phyloP scores from a whole-genome alignment of 2,888 invertebrate species.

The Leptinotarsa peninsularis region DNA sequence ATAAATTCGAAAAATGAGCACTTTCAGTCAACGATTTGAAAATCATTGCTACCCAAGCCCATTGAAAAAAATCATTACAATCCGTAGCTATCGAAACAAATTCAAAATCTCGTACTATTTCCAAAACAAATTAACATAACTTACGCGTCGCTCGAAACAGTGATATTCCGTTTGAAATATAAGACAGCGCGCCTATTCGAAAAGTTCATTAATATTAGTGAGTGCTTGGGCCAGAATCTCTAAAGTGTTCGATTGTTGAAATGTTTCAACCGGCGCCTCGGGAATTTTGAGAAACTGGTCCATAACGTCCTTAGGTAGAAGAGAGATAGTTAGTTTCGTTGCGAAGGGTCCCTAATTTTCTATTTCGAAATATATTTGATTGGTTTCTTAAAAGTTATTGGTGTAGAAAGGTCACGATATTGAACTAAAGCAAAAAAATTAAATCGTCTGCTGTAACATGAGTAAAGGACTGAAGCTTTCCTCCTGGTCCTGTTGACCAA shows the following conservation, averaged over 20 bases:
- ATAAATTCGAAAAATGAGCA: conserved; percentile 15
- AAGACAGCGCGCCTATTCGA: conserved; percentile 31
- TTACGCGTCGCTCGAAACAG: conserved; percentile 39
- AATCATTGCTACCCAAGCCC: conserved; percentile 20
- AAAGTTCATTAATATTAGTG: conserved; percentile 22
- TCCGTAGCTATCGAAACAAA: conserved; percentile 20
- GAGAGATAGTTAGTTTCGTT: too few species aligned
- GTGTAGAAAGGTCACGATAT: too few species aligned
- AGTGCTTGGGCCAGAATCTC: conserved; percentile 13
- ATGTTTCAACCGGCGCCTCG: conserved; percentile 1
- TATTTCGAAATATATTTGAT: too few species aligned
- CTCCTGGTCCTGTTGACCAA: too few species aligned
- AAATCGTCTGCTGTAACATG: too few species aligned
- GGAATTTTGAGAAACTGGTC: conserved; percentile 11
- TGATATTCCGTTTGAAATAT: conserved; percentile 38
- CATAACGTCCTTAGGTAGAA: not conserved
- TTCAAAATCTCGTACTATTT: conserved; percentile 40
- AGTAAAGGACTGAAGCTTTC: too few species aligned
- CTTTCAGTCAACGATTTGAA: conserved; percentile 15
- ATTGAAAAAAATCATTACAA: conserved; percentile 18
- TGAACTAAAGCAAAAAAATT: too few species aligned
- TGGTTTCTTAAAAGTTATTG: too few species aligned
- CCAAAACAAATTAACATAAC: conserved; percentile 44
- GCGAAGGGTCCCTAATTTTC: too few species aligned
- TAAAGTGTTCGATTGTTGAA: conserved; percentile 7